Percentiles rank a stretch among this genome's conserved stretches.
phyloP scores from a whole-genome alignment of 2,797 vertebrate species.

The Fringilla coelebs region DNA sequence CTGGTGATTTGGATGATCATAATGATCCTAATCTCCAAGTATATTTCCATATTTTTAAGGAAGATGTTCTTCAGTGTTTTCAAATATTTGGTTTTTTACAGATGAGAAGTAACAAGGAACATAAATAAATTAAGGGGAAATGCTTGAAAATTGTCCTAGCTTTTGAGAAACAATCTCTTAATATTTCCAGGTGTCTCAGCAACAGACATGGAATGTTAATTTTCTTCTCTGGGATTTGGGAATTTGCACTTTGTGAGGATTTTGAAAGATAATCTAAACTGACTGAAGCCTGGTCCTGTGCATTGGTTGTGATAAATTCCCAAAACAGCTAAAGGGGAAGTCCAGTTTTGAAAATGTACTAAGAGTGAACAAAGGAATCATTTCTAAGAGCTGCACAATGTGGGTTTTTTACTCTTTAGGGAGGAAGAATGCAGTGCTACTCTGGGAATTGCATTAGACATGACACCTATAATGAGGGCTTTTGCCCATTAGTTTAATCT shows the following conservation, averaged over 20 bases:
- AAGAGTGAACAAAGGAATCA: not conserved
- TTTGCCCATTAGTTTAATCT: not conserved
- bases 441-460: not conserved
- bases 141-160: not conserved
- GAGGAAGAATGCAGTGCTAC: not conserved
- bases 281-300: not conserved
- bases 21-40: not conserved
- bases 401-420: not conserved
- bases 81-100: not conserved
- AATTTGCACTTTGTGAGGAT: not conserved
- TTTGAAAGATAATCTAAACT: not conserved
- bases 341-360: not conserved
- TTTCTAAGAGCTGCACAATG: not conserved
- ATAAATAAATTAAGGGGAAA: not conserved
- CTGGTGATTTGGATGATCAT: not conserved
- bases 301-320: not conserved
- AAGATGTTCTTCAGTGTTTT: not conserved
- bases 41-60: not conserved
- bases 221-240: conserved; percentile 22
- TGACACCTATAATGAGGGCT: not conserved
- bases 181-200: not conserved
- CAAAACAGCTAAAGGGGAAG: not conserved
- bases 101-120: not conserved
- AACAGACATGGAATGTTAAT: not conserved
- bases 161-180: not conserved